phyloP scores from a whole-genome alignment of 2,797 vertebrate genomes.

The Ciconia nigra region DNA sequence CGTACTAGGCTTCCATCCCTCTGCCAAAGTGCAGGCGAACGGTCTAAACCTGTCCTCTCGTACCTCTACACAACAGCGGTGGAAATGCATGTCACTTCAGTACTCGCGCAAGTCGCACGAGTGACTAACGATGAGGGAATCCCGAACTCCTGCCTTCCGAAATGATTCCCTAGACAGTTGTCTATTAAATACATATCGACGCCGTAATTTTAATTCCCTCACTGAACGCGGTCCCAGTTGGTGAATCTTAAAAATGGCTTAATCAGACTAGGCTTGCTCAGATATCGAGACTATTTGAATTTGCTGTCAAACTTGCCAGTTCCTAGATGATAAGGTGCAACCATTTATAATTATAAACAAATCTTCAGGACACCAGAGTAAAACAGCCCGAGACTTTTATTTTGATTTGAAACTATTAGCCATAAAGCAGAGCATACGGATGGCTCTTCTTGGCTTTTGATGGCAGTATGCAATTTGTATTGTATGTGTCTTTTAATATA shows the following conservation, averaged over 20 bases:
- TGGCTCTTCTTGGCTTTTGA: conserved; percentile 62
- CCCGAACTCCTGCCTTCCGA: not conserved
- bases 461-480: conserved; percentile 77
- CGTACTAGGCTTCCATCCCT: not conserved
- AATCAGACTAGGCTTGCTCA: conserved; percentile 73
- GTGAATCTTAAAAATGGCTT: conserved; percentile 45
- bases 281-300: conserved; percentile 39
- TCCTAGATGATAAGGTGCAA: conserved; percentile 40
- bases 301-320: conserved; percentile 30
- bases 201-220: conserved; percentile 31
- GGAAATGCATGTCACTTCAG: not conserved
- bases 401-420: conserved; percentile 53
- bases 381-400: conserved; percentile 42
- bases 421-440: conserved; percentile 57
- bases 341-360: not conserved
- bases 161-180: not conserved
- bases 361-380: conserved; percentile 50
- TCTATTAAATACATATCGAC: not conserved
- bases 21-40: not conserved
- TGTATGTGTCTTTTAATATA: conserved; percentile 75
- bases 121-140: not conserved
- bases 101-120: not conserved
- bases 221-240: conserved; percentile 9
- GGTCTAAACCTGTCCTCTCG: not conserved
- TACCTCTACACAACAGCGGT: not conserved